These are phyloP conservation scores for Lasioglossum pauxillum DNA, from an alignment of 2,888 invertebrate species.

Conservation along the genomic window DNA sequence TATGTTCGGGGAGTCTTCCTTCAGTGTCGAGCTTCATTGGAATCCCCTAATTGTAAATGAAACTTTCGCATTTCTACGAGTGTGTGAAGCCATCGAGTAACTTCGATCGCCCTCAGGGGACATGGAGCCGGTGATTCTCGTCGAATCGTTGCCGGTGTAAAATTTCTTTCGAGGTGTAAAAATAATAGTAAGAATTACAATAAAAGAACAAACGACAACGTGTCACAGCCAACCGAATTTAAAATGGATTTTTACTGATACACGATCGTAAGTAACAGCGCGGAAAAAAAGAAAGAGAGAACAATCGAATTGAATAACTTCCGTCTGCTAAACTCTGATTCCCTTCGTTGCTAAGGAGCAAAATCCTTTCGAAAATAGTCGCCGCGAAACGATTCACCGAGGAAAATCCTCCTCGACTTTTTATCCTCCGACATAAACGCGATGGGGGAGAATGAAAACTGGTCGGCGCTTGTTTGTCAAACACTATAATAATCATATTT, in stretches of 20 bases:
- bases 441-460: conserved; percentile 9
- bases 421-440: conserved; percentile 21
- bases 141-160: conserved; percentile 1
- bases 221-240: conserved; percentile 71
- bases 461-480: neutral
- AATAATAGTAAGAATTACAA: conserved; percentile 13
- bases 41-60: neutral
- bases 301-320: conserved; percentile 42
- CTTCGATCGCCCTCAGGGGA: conserved; percentile 10
- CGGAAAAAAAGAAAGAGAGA: neutral
- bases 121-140: conserved; percentile 4
- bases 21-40: neutral
- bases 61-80: neutral
- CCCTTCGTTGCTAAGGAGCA: conserved; percentile 52
- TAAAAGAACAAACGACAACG: conserved; percentile 28
- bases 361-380: neutral
- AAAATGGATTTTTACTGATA: conserved; percentile 64
- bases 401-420: conserved; percentile 26
- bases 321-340: conserved; percentile 57
- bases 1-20: neutral
- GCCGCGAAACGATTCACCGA: conserved; percentile 35
- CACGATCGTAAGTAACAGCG: conserved; percentile 32
- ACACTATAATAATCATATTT: neutral
- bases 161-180: neutral
- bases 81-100: neutral